Conservation (phyloP, 2,888 invertebrate species). For the Autographa gamma region DNA sequence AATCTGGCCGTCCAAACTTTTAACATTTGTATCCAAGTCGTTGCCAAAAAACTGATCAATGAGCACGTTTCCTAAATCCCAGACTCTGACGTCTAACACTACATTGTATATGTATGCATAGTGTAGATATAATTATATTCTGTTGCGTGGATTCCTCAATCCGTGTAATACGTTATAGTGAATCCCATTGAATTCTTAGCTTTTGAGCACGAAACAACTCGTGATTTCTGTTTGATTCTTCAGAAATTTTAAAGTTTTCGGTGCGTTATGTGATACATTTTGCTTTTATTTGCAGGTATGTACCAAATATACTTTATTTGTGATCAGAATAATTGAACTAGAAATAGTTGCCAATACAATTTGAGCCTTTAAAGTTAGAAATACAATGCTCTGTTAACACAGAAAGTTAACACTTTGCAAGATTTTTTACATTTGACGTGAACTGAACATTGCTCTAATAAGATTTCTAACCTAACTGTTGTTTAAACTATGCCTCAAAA, state of each 20-base stretch:
- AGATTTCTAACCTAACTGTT: too few species aligned
- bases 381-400: too few species aligned
- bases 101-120: neutral
- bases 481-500: too few species aligned
- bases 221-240: neutral
- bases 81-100: neutral
- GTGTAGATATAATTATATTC: neutral
- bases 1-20: neutral
- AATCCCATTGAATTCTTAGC: slow-evolving; percentile 6
- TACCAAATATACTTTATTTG: neutral
- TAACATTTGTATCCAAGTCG: neutral
- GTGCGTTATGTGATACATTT: too few species aligned
- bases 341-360: too few species aligned
- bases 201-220: neutral
- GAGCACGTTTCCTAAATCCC: neutral
- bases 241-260: neutral
- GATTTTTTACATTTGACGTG: too few species aligned
- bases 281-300: too few species aligned
- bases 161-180: neutral
- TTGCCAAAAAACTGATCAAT: neutral
- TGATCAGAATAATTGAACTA: too few species aligned
- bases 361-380: too few species aligned
- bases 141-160: neutral
- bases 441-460: too few species aligned
- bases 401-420: too few species aligned